Conservation (phyloP, 1,140 invertebrate genomes). For the Agrypnia vestita region DNA sequence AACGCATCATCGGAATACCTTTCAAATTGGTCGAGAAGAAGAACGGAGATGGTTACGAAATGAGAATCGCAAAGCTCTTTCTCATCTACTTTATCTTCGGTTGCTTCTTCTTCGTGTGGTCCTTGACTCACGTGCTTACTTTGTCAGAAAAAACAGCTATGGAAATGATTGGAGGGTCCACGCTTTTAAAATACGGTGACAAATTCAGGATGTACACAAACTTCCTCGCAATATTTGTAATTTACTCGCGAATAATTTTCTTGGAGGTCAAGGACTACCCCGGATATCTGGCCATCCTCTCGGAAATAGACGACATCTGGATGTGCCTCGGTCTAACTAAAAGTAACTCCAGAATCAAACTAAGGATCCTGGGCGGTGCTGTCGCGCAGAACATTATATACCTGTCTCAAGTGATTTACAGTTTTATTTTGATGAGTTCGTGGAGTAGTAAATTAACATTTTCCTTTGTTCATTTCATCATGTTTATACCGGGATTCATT, state of each 20-base stretch:
- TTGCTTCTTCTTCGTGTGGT: not conserved
- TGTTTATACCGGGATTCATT: not conserved
- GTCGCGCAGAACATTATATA: not conserved
- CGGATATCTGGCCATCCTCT: not conserved
- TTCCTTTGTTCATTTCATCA: not conserved
- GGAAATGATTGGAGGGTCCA: not conserved
- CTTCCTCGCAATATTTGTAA: not conserved
- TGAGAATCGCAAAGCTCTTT: not conserved
- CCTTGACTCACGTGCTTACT: not conserved
- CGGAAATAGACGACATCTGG: not conserved
- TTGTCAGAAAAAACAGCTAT: not conserved
- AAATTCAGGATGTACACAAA: conserved; percentile 9
- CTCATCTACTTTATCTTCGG: not conserved
- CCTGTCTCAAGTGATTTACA: not conserved
- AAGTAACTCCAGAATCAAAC: not conserved
- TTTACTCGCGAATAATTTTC: not conserved
- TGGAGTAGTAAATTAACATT: not conserved
- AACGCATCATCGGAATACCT: not conserved
- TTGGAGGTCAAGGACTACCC: not conserved
- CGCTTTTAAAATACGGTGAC: conserved; percentile 6
- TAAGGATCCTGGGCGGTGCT: not conserved
- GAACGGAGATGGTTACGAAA: not conserved
- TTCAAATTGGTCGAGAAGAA: not conserved
- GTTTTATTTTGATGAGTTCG: not conserved
- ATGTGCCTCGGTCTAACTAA: not conserved